These are phyloP conservation scores for Ptychochromis oligacanthus DNA, from an alignment of 2,113 vertebrate species.

Conservation along the genomic window DNA sequence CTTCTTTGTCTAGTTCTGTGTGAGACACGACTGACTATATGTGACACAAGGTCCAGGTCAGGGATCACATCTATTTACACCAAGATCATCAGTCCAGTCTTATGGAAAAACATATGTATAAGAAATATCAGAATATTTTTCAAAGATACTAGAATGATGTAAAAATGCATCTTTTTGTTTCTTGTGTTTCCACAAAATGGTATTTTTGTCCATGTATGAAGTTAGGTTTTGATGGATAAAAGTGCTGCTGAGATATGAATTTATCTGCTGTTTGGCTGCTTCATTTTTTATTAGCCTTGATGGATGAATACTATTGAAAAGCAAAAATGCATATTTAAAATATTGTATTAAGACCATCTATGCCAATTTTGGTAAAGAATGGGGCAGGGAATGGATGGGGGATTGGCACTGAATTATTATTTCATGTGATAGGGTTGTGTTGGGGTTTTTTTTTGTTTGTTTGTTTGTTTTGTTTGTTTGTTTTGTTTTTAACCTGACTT, in stretches of 20 bases:
- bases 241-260: neutral
- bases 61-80: constrained; percentile 70
- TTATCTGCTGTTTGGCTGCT: neutral
- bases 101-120: neutral
- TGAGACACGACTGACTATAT: constrained; percentile 33
- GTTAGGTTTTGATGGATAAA: neutral
- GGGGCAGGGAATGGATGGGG: neutral
- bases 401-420: neutral
- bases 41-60: constrained; percentile 59
- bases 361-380: neutral
- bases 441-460: no score
- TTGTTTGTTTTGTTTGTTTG: no score
- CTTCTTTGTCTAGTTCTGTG: constrained; percentile 37
- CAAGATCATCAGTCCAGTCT: neutral
- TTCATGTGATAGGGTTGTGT: neutral
- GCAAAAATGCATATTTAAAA: rapidly evolving
- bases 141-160: rapidly evolving
- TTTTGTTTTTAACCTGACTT: neutral
- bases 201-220: neutral
- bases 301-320: neutral
- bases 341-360: neutral
- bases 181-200: rapidly evolving
- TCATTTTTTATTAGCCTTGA: neutral
- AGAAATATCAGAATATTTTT: neutral
- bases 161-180: neutral